These are phyloP conservation scores for Anorthoa munda DNA, from an alignment of 2,888 invertebrate genomes.

Conservation along the genomic window DNA sequence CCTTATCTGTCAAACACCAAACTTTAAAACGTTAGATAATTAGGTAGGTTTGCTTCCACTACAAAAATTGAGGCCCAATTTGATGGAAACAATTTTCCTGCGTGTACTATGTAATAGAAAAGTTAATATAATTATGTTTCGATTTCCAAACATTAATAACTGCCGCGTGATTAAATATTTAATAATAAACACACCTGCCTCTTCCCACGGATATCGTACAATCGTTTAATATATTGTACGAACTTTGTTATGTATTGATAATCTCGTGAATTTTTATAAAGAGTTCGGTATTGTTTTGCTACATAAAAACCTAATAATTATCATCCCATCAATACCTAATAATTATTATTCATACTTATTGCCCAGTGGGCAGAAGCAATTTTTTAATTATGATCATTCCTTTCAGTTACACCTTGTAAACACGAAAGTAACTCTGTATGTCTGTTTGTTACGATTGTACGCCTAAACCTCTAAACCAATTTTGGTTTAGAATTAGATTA, in stretches of 20 bases:
- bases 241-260: slow-evolving; percentile 12
- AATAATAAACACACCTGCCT: slow-evolving; percentile 28
- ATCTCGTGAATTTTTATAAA: slow-evolving; percentile 27
- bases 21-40: too few relatives aligned
- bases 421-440: too few relatives aligned
- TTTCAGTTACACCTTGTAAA: too few relatives aligned
- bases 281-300: slow-evolving; percentile 14
- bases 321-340: too few relatives aligned
- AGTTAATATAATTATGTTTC: slow-evolving; percentile 24
- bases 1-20: too few relatives aligned
- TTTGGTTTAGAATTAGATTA: too few relatives aligned
- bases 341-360: too few relatives aligned
- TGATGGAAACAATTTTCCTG: background rate
- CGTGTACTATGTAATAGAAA: background rate
- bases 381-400: too few relatives aligned
- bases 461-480: too few relatives aligned
- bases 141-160: slow-evolving; percentile 48
- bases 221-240: slow-evolving; percentile 11
- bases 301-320: background rate
- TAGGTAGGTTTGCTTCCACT: too few relatives aligned
- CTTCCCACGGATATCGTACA: slow-evolving; percentile 39
- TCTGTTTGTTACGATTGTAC: too few relatives aligned
- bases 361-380: too few relatives aligned
- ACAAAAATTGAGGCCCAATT: background rate
- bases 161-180: slow-evolving; percentile 29